These are phyloP conservation scores for Thera obeliscata DNA, from an alignment of 2,888 invertebrate genomes.

Conservation along the genomic window DNA sequence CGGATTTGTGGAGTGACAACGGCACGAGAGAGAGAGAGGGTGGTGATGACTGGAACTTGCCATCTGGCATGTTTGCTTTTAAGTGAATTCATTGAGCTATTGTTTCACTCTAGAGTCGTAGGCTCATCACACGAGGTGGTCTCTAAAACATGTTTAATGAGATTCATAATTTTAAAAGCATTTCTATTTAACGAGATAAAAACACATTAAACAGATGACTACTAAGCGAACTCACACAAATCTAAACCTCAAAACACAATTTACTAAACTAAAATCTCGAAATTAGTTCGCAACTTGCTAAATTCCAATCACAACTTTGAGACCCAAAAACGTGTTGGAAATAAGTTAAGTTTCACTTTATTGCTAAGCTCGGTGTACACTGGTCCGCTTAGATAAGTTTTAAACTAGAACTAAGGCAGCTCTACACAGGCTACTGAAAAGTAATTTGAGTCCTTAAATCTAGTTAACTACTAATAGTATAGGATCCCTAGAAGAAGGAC, in stretches of 20 bases:
- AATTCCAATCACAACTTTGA: slow-evolving; percentile 41
- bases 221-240: slow-evolving; percentile 19
- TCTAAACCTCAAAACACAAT: slow-evolving; percentile 29
- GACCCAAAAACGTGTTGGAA: slow-evolving; percentile 42
- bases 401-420: slow-evolving; percentile 13
- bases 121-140: background rate
- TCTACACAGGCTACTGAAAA: background rate
- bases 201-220: slow-evolving; percentile 8
- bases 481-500: too few species aligned
- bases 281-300: slow-evolving; percentile 38
- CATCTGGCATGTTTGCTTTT: background rate
- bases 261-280: slow-evolving; percentile 39
- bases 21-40: background rate
- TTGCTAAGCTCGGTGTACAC: slow-evolving; percentile 33
- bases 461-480: too few species aligned
- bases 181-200: background rate
- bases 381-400: slow-evolving; percentile 13
- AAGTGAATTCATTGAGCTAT: background rate
- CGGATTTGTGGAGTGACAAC: slow-evolving; percentile 28
- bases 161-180: background rate
- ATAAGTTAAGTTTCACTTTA: slow-evolving; percentile 39
- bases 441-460: slow-evolving; percentile 1
- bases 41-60: background rate
- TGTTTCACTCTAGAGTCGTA: background rate
- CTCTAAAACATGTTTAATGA: background rate